Conservation (phyloP, 2,797 vertebrate species). For the Acanthornis magna region DNA sequence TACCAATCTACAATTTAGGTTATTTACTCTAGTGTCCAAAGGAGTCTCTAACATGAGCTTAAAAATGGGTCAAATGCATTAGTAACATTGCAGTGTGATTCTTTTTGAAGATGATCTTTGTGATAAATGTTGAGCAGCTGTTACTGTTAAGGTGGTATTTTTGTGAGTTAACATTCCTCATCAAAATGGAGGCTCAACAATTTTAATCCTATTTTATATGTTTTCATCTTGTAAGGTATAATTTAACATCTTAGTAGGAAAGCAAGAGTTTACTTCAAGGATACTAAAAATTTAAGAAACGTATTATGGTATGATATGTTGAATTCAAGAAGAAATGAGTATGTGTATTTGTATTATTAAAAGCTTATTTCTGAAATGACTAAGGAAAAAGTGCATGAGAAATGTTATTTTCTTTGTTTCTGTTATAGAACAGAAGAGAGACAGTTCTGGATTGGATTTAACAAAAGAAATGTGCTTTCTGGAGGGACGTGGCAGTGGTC, state of each 20-base stretch:
- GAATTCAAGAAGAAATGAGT: neutral
- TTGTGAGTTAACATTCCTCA: neutral
- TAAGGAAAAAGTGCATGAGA: neutral
- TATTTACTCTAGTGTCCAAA: neutral
- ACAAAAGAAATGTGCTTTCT: slow-evolving; percentile 85
- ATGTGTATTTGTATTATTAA: neutral
- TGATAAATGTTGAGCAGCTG: neutral
- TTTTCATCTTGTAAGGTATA: neutral
- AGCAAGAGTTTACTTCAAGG: neutral
- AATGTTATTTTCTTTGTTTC: slow-evolving; percentile 11
- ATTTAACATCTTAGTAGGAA: neutral
- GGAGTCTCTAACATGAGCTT: neutral
- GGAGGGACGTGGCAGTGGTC: slow-evolving; percentile 90
- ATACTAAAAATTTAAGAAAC: neutral
- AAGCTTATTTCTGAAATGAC: neutral
- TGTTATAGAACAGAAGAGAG: slow-evolving; percentile 79
- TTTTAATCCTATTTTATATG: neutral
- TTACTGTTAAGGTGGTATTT: neutral
- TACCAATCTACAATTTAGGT: neutral
- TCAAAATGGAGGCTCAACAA: neutral
- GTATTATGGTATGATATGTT: neutral
- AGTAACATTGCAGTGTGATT: neutral
- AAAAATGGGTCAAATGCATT: neutral
- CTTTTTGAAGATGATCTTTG: neutral
- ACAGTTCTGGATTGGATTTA: slow-evolving; percentile 95